Evolutionary conservation across 2,888 invertebrate genomes (phyloP).

Genomic region (Julus scanicus): DNA sequence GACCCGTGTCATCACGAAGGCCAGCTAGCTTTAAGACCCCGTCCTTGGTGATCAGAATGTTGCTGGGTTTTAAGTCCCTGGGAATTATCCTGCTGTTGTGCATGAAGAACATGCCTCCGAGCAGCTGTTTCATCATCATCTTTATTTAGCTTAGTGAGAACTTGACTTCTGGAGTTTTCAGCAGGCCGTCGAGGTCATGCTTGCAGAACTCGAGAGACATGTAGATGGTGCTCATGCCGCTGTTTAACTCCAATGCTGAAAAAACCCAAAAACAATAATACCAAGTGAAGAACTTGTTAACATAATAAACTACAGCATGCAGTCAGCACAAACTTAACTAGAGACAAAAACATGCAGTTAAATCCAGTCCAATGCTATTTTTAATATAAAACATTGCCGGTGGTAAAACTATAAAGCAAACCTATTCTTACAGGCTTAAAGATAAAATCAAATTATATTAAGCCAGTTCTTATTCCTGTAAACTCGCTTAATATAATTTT

Average conservation of each 20-base stretch:
- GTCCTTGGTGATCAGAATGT: slow-evolving; percentile 95
- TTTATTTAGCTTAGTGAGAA: slow-evolving; percentile 97
- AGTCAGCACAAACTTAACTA: no score
- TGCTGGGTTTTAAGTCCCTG: slow-evolving; percentile 99
- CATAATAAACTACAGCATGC: no score
- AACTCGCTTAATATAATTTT: no score
- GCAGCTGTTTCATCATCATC: slow-evolving; percentile 76
- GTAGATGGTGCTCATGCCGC: slow-evolving; percentile 88
- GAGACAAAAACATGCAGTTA: no score
- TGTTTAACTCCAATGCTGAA: slow-evolving; percentile 74
- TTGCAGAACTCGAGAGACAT: slow-evolving; percentile 99
- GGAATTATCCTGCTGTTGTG: slow-evolving; percentile 95
- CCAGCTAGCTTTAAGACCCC: slow-evolving; percentile 96
- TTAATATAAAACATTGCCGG: no score
- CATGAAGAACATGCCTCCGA: slow-evolving; percentile 93
- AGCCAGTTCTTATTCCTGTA: no score
- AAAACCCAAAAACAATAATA: slow-evolving; percentile 28
- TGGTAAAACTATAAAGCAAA: no score
- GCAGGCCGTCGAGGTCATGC: slow-evolving; percentile 94
- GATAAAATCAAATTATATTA: no score
- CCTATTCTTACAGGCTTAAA: no score
- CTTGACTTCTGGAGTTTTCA: slow-evolving; percentile 95
- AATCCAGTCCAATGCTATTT: no score
- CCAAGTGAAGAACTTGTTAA: no score
- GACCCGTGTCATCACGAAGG: slow-evolving; percentile 94